Percentiles rank a stretch among this genome's conserved stretches.
phyloP scores from a whole-genome alignment of 2,888 invertebrate species.

The Torymus texanus region DNA sequence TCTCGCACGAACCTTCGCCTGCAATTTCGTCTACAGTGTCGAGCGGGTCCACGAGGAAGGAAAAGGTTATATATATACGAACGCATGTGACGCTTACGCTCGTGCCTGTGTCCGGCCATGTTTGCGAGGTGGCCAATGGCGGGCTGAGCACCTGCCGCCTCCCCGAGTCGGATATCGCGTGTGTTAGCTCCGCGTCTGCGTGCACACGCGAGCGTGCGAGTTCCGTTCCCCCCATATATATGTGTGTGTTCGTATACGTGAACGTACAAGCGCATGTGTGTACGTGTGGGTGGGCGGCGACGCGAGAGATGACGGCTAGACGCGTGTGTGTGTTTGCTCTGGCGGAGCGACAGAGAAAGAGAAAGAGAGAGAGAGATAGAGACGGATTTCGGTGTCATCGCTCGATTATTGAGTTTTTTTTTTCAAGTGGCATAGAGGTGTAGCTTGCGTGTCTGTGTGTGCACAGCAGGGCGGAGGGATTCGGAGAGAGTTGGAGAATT shows the following conservation, averaged over 20 bases:
- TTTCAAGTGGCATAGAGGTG: too few relatives aligned
- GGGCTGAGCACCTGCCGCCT: constrained; percentile 73
- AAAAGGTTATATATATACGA: constrained; percentile 60
- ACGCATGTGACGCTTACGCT: constrained; percentile 25
- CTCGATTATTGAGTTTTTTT: too few relatives aligned
- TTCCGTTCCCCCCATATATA: background rate
- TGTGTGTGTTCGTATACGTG: background rate
- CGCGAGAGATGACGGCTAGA: too few relatives aligned
- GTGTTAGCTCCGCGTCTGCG: background rate
- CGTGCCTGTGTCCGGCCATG: constrained; percentile 69
- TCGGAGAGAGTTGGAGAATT: too few relatives aligned
- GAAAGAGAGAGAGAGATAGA: too few relatives aligned
- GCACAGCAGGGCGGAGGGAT: too few relatives aligned
- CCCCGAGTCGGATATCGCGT: constrained; percentile 40
- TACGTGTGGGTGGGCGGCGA: background rate
- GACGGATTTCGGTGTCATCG: too few relatives aligned
- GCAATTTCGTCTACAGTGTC: constrained; percentile 61
- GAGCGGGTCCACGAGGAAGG: constrained; percentile 60
- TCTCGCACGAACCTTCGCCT: background rate
- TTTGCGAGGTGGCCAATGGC: constrained; percentile 75
- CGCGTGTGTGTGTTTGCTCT: too few relatives aligned
- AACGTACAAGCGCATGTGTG: too few relatives aligned
- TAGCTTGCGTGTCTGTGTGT: too few relatives aligned
- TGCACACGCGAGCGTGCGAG: constrained; percentile 3
- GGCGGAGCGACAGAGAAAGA: too few relatives aligned